Percentiles rank a stretch among this genome's conserved stretches.
Evolutionary conservation across 1,140 invertebrate species (phyloP).

Genomic region (Melitaea cinxia): DNA sequence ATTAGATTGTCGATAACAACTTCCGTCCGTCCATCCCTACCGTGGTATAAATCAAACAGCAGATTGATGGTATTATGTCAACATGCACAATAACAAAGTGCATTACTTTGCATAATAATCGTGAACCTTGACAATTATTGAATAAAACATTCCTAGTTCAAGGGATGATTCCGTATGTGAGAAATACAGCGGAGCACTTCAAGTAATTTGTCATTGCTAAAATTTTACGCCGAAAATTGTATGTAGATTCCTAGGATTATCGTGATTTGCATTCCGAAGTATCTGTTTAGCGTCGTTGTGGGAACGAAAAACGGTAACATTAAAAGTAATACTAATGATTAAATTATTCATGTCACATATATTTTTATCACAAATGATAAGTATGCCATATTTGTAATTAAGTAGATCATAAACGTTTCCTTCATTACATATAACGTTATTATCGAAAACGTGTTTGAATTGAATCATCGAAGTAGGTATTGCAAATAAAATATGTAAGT

Average conservation of each 20-base stretch:
- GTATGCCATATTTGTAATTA: slow-evolving; percentile 1
- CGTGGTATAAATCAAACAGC: slow-evolving; percentile 64
- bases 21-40: slow-evolving; percentile 43
- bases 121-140: slow-evolving; percentile 72
- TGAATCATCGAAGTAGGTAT: no score
- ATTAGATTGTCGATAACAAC: slow-evolving; percentile 38
- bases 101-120: slow-evolving; percentile 72
- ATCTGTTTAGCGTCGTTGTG: slow-evolving; percentile 41
- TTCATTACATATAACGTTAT: no score
- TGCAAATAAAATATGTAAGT: no score
- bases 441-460: no score
- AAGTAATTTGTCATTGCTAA: slow-evolving; percentile 74
- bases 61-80: slow-evolving; percentile 79
- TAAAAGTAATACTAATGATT: slow-evolving; percentile 17
- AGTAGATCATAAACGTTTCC: neutral
- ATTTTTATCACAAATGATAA: neutral
- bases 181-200: slow-evolving; percentile 44
- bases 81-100: slow-evolving; percentile 70
- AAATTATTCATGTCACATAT: slow-evolving; percentile 4
- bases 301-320: slow-evolving; percentile 34
- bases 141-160: slow-evolving; percentile 65
- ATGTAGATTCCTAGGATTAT: slow-evolving; percentile 61
- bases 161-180: slow-evolving; percentile 62
- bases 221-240: slow-evolving; percentile 44
- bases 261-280: slow-evolving; percentile 50